These are phyloP conservation scores for Maconellicoccus hirsutus DNA, from an alignment of 1,140 invertebrate species.

Conservation along the genomic window DNA sequence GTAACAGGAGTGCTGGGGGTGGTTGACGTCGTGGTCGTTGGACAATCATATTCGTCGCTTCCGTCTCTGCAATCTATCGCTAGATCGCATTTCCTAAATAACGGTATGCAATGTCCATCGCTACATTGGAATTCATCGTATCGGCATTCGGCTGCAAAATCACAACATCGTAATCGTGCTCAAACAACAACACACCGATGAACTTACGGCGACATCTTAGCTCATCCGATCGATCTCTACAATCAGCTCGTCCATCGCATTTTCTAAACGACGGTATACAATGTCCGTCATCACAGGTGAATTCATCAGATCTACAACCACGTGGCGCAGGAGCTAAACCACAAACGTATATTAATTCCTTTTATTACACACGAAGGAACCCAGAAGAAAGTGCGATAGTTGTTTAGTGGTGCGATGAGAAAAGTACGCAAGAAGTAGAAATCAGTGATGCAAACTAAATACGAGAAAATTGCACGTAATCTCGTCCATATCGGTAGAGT, in stretches of 20 bases:
- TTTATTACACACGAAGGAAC: too few relatives aligned
- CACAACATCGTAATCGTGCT: neutral
- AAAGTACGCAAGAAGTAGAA: constrained; percentile 4
- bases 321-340: too few relatives aligned
- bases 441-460: constrained; percentile 18
- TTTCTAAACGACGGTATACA: neutral
- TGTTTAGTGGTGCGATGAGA: neutral
- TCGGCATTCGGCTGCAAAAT: constrained; percentile 25
- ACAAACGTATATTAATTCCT: too few relatives aligned
- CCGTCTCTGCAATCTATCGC: constrained; percentile 49
- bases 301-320: constrained; percentile 11
- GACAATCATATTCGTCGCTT: constrained; percentile 44
- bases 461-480: neutral
- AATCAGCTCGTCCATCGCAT: constrained; percentile 13
- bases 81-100: constrained; percentile 48
- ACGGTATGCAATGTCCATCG: constrained; percentile 53
- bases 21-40: neutral
- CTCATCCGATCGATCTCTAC: constrained; percentile 36
- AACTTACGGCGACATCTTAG: constrained; percentile 27
- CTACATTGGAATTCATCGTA: constrained; percentile 45
- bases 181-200: neutral
- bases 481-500: too few relatives aligned
- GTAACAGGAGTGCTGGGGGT: neutral
- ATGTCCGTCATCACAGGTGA: neutral
- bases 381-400: too few relatives aligned